A percentile compares a stretch with the other conserved stretches of the same genome.
Conservation (phyloP, 2,113 vertebrate species). For the Xiphorhynchus elegans region DNA sequence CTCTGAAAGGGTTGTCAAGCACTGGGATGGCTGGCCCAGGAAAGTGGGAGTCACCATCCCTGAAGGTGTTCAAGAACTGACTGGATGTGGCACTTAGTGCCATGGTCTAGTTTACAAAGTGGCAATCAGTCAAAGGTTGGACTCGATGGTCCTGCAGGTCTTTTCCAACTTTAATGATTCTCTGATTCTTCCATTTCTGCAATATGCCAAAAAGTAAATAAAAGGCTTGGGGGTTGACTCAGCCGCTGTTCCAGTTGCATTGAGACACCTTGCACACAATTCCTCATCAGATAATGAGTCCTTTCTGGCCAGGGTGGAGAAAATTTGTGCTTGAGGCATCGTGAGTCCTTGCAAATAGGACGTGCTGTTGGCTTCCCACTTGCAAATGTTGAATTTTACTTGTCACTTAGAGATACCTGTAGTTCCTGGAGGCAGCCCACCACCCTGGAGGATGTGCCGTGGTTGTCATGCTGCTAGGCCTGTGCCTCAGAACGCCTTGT, state of each 20-base stretch:
- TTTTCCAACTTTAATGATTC: neutral
- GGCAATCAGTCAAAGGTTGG: neutral
- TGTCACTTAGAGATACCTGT: neutral
- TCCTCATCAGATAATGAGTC: neutral
- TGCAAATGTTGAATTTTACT: neutral
- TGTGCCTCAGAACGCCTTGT: neutral
- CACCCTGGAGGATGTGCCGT: fast-evolving
- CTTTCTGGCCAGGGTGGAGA: neutral
- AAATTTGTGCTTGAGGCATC: fast-evolving
- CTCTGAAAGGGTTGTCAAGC: neutral
- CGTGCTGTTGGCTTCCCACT: neutral
- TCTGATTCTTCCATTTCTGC: neutral
- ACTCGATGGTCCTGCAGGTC: neutral
- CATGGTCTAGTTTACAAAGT: neutral
- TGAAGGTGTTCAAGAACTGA: neutral
- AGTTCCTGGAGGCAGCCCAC: neutral
- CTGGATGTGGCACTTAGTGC: neutral
- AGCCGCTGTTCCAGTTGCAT: neutral
- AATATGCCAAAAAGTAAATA: neutral
- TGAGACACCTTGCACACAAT: neutral
- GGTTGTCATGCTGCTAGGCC: neutral
- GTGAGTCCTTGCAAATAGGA: neutral
- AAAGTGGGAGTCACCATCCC: neutral
- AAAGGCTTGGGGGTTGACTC: neutral
- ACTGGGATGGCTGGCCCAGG: neutral